Conservation (phyloP, 2,888 invertebrate genomes). For the Drosophila barbarae region DNA sequence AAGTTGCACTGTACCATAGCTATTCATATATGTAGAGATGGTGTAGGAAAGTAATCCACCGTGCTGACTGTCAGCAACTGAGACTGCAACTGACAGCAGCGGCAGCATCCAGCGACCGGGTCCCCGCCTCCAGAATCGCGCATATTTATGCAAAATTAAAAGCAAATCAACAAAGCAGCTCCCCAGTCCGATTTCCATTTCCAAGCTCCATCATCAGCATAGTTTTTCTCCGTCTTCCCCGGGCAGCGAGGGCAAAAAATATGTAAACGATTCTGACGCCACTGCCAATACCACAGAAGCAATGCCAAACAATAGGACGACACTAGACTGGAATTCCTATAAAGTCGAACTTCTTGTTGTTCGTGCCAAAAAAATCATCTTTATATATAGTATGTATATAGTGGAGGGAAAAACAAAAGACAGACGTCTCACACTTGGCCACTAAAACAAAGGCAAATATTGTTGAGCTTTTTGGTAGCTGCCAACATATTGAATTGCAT, state of each 20-base stretch:
- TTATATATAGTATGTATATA: slow-evolving; percentile 21
- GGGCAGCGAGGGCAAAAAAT: slow-evolving; percentile 15
- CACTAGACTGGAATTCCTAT: slow-evolving; percentile 57
- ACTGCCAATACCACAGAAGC: slow-evolving; percentile 41
- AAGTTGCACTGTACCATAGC: slow-evolving; percentile 15
- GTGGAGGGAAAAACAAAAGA: slow-evolving; percentile 23
- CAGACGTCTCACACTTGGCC: slow-evolving; percentile 35
- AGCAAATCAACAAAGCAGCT: slow-evolving; percentile 65
- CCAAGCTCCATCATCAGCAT: slow-evolving; percentile 63
- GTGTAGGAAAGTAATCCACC: slow-evolving; percentile 32
- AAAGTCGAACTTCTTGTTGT: slow-evolving; percentile 51
- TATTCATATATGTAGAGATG: slow-evolving; percentile 30
- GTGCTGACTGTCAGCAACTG: slow-evolving; percentile 49
- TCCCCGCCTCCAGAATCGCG: slow-evolving; percentile 39
- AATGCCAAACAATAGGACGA: slow-evolving; percentile 35
- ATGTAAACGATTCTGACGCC: slow-evolving; percentile 45
- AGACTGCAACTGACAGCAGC: slow-evolving; percentile 59
- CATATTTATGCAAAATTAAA: slow-evolving; percentile 68
- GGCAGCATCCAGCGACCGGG: slow-evolving; percentile 13
- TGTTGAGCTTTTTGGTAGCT: slow-evolving; percentile 14
- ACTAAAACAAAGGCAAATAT: slow-evolving; percentile 53
- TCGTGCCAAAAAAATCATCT: slow-evolving; percentile 50
- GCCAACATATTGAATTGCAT: slow-evolving; percentile 56
- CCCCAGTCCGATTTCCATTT: slow-evolving; percentile 53
- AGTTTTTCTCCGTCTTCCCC: slow-evolving; percentile 19